Evolutionary conservation across 2,113 vertebrate species (phyloP), one percentile per base, ranked within the genome.

Genomic region (Copsychus sechellarum): DNA sequence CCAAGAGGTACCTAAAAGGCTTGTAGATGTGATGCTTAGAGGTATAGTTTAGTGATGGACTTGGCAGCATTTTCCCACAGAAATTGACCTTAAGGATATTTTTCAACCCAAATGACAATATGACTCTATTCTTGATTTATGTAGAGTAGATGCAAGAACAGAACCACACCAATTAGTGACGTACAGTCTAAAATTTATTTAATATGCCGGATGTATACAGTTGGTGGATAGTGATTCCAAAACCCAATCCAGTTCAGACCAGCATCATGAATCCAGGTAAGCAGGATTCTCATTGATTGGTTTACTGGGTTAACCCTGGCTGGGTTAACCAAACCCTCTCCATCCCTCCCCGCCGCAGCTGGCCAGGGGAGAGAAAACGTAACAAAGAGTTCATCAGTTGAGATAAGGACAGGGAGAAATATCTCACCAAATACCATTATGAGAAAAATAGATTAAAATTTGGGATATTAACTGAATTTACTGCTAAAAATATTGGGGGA

Each of bases 11-110:
- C 6, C 31, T 34, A 43, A 54, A 67, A 36, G 7, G 5, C 3
- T 6, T n/a, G 25, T 34, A 54, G 34, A 43, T 36, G 6, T 25
- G 8, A 7, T 3, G 2, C 10, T 38, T 87, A 54, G 6, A n/a
- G 15, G 62, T 20, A 20, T 5, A 1, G 34, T 56, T 62, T 42
- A 42, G 14, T 34, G 25, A 24, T 26, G 50, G 16, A 64, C 11
- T 80, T 47, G 25, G 25, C 17, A 42, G 22, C 1, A 0, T 36
- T 42, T 50, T 26, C 11, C 7, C 3, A 1, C 7, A 67, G 9
- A 36, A 56, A 36, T 6, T 29, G 17, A 38, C 19, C 7, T 43
- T 48, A 50, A 40, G 8, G 3, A 40, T 25, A 9, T 60, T 67
- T 61, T 56, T 4, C 20, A 73, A 38, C 26, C 21, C 34, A 54